Base-by-base conservation (phyloP, 1,140 invertebrate genomes). In the Drosophila tristis region DNA sequence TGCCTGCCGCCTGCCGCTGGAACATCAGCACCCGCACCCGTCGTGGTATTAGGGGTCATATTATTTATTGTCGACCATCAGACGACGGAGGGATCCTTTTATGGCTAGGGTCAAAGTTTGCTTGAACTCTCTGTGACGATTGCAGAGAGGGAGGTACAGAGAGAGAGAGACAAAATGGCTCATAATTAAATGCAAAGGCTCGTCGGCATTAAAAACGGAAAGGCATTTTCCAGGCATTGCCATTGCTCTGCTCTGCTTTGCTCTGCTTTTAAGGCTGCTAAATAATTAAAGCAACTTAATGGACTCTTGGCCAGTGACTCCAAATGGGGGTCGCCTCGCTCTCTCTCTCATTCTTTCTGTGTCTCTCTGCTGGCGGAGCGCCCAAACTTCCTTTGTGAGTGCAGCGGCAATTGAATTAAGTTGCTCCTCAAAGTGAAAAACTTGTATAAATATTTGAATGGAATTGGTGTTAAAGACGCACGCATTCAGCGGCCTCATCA, bases 271-370 rank as follows among this genome's bases (percentile, higher is more conserved):
- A 87, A 89, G 82, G 57, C 75, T 87, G 80, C 80, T 87, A 76
- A 87, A 87, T 87, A 87, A 89, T 87, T 87, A 75, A 87, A 66
- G 72, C 82, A 73, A 82, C 79, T 79, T 87, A 87, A 87, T 87
- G 82, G 82, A 87, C 82, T 87, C 82, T 87, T 74, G 66, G 66
- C 67, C 78, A 45, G 56, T n/a, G 49, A 25, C 49, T 25, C 11
- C 26, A 5, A n/a, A 42, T 16, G 2, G n/a, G 23, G 5, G 23
- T 44, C 16, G 16, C 16, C 47, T 53, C 53, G 35, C 56, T 57
- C 31, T 61, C 49, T 57, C 15, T 15, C 9, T 20, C 39, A 50
- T 39, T 58, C 58, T 47, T 26, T 45, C 13, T 42, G 50, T 25
- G 55, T 48, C 31, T 67, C 23, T 45, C 43, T 58, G 6, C 44